Base-by-base conservation (phyloP, 2,113 vertebrate species). In the Phylloscopus trochilus region DNA sequence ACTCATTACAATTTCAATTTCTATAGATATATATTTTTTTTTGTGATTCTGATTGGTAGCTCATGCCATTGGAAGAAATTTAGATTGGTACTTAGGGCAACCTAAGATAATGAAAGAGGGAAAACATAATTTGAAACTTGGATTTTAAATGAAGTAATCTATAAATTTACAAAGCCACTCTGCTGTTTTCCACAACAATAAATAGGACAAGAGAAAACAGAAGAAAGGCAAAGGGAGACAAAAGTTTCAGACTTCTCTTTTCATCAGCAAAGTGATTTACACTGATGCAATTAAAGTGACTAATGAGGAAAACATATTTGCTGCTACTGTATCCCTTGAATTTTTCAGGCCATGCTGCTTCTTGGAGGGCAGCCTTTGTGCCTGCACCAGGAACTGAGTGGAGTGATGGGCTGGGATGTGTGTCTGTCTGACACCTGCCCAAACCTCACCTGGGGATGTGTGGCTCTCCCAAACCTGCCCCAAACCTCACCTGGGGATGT, bases 1-100 rank as follows among this genome's bases (percentile, higher is more conserved):
- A 92, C 80, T 94, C 92, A 97, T 95, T 95, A 93, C 91, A 79
- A 94, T 95, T 96, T 84, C 92, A 75, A 73, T 95, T 46, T 73
- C 92, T 91, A 97, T 60, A 95, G 79, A 91, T 91, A 87, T 83
- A 67, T 84, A 43, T 41, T 7, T 75, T 79, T 78, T 87, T 95
- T 83, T 91, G 60, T 78, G 90, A 35, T 92, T 90, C 89, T 86
- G 78, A 72, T 93, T 77, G 43, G 88, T 84, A 56, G 55, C 64
- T 89, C 41, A 2, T 78, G 75, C 76, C 83, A 59, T 47, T 90
- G 85, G 63, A 87, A 88, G 81, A 69, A 93, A 69, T 88, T 89
- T 74, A 69, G 73, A 64, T 91, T 41, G 44, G 47, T 68, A 76
- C 76, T 68, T 82, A 63, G 58, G 69, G 73, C 64, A 44, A 62